Evolutionary conservation across 2,113 vertebrate genomes (phyloP), one percentile per base, ranked within the genome.

Genomic region (Falcunculus frontatus): DNA sequence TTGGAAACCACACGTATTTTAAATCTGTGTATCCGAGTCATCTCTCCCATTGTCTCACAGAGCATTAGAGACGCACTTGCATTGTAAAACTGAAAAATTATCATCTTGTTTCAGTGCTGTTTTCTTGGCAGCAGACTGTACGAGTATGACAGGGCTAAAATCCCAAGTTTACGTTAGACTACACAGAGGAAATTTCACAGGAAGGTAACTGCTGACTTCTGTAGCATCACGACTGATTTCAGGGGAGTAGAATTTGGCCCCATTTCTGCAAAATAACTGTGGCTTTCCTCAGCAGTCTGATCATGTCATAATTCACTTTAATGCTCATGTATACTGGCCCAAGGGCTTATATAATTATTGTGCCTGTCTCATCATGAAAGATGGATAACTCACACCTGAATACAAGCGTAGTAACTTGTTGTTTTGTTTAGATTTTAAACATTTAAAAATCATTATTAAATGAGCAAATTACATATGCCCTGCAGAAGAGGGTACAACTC

Each of bases 341-440:
- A 46, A 78, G 91, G 95, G 91, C 65, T 89, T 75, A 7, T 74
- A 95, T 87, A 97, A 94, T 97, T 96, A 76, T 90, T 78, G 46
- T 4, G 53, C 95, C 73, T 96, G 96, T 96, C 92, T 96, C 93
- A 72, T 97, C 93, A 96, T 42, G 93, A 93, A 93, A 95, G 50
- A 80, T 30, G 65, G 73, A 87, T 95, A 94, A 87, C 93, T 94
- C 86, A 91, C 91, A 96, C 86, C 87, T 95, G 90, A 97, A 87
- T 90, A 95, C 89, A 95, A 96, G 85, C 96, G 92, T 47, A 90
- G 90, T 65, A 94, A 74, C 80, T 95, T 83, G 86, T 93, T 96
- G 80, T 92, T 96, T 92, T 97, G 95, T 97, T 96, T 97, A 74
- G 84, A 90, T 64, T 81, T 95, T 75, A 96, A 92, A 79, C 90